Evolutionary conservation across 2,113 vertebrate species (phyloP).

Genomic region (Nipponia nippon): DNA sequence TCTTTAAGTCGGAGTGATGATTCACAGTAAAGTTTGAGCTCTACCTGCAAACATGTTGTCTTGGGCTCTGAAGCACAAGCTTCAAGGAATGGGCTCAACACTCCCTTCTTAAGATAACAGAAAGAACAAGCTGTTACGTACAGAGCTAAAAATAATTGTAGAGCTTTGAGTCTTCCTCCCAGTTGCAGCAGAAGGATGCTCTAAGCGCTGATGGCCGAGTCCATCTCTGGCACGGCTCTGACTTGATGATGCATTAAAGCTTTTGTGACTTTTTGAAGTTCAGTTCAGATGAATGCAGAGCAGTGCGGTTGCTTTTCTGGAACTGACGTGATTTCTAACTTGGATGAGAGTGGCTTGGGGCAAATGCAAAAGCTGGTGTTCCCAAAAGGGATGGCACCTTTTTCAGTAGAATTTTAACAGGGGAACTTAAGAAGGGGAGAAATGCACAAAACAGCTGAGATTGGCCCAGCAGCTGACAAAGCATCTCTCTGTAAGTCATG

Average conservation of each 20-base stretch:
- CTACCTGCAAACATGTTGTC: background rate
- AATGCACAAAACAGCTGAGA: background rate
- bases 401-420: background rate
- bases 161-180: background rate
- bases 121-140: background rate
- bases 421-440: background rate
- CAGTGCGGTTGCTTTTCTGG: background rate
- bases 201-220: background rate
- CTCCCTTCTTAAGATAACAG: background rate
- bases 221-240: background rate
- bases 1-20: background rate
- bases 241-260: background rate
- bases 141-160: slow-evolving; percentile 38
- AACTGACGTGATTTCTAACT: background rate
- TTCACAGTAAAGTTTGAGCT: background rate
- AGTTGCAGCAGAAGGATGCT: background rate
- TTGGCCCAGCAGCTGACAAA: background rate
- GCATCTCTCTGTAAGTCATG: background rate
- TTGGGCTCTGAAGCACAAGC: background rate
- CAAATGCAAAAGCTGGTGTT: background rate
- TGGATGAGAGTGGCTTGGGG: background rate
- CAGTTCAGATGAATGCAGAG: background rate
- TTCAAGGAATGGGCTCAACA: background rate
- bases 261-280: slow-evolving; percentile 14
- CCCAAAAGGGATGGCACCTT: background rate